A percentile compares a stretch with the other conserved stretches of the same genome.
Evolutionary conservation across 2,888 invertebrate genomes (phyloP).

Genomic region (Hydroisotoma schaefferi): DNA sequence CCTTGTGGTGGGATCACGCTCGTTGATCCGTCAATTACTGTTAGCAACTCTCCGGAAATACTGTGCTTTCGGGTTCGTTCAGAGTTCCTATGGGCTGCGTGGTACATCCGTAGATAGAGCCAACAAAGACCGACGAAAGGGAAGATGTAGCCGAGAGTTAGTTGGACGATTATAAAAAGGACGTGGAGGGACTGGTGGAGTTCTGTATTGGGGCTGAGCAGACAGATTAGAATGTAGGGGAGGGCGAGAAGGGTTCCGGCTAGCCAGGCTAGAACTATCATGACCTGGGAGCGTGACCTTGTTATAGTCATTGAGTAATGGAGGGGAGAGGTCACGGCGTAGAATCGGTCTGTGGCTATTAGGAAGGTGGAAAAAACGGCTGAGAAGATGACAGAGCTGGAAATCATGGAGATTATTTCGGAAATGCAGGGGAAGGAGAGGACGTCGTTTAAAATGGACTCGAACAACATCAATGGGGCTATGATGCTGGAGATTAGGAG

Average conservation of each 20-base stretch:
- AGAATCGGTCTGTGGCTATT: slow-evolving; percentile 57
- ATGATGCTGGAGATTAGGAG: slow-evolving; percentile 54
- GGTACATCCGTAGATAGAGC: slow-evolving; percentile 56
- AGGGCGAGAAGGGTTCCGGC: slow-evolving; percentile 52
- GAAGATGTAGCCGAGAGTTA: slow-evolving; percentile 54
- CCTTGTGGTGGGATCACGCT: slow-evolving; percentile 48
- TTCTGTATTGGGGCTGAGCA: slow-evolving; percentile 48
- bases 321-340: slow-evolving; percentile 56
- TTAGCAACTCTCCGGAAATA: slow-evolving; percentile 50
- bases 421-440: slow-evolving; percentile 49
- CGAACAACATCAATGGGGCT: slow-evolving; percentile 54
- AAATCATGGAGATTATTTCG: slow-evolving; percentile 52
- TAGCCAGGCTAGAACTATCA: slow-evolving; percentile 54
- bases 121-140: slow-evolving; percentile 55
- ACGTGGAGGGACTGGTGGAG: slow-evolving; percentile 48
- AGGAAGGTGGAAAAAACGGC: slow-evolving; percentile 56
- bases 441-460: slow-evolving; percentile 50
- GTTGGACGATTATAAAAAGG: slow-evolving; percentile 52
- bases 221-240: slow-evolving; percentile 49
- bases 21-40: slow-evolving; percentile 48
- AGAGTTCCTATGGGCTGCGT: slow-evolving; percentile 55
- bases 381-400: slow-evolving; percentile 54
- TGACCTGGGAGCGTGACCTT: slow-evolving; percentile 52
- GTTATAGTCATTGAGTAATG: slow-evolving; percentile 58
- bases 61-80: slow-evolving; percentile 56